Conservation (phyloP, 2,888 invertebrate species). For the Dynastes grantii region DNA sequence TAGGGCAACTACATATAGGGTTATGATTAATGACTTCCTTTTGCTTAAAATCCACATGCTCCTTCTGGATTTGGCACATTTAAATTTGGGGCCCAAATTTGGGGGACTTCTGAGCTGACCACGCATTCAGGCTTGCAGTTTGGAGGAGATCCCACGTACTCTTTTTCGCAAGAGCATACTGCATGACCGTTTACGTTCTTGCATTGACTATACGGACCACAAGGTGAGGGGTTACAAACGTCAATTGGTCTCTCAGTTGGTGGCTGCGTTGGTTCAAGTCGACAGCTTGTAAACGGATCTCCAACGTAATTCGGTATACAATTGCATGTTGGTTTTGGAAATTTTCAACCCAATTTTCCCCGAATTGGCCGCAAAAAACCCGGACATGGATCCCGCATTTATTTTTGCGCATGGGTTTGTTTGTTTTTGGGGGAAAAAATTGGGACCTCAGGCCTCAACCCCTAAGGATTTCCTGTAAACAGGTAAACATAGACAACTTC, state of each 20-base stretch:
- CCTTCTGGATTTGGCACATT: constrained; percentile 86
- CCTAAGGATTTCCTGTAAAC: constrained; percentile 90
- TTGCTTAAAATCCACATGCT: constrained; percentile 82
- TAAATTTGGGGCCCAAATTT: constrained; percentile 81
- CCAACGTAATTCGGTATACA: constrained; percentile 83
- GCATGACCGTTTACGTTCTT: constrained; percentile 78
- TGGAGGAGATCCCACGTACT: constrained; percentile 82
- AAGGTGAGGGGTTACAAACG: constrained; percentile 83
- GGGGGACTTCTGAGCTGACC: constrained; percentile 81
- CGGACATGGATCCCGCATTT: constrained; percentile 91
- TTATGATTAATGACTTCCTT: constrained; percentile 84
- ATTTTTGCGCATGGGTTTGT: constrained; percentile 87
- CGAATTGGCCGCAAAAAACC: constrained; percentile 88
- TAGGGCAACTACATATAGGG: constrained; percentile 82
- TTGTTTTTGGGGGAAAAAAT: too few species aligned
- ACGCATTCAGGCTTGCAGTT: constrained; percentile 85
- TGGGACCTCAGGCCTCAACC: constrained; percentile 91
- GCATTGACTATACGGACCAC: constrained; percentile 85
- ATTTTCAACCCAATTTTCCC: too few species aligned
- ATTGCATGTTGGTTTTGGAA: constrained; percentile 90
- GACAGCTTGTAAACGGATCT: constrained; percentile 79
- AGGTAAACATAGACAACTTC: constrained; percentile 85
- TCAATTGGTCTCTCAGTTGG: constrained; percentile 65
- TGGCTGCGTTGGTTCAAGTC: constrained; percentile 64
- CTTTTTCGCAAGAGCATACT: constrained; percentile 82